Evolutionary conservation across 2,113 vertebrate species (phyloP).

Genomic region (Apistogramma diplotaenia): DNA sequence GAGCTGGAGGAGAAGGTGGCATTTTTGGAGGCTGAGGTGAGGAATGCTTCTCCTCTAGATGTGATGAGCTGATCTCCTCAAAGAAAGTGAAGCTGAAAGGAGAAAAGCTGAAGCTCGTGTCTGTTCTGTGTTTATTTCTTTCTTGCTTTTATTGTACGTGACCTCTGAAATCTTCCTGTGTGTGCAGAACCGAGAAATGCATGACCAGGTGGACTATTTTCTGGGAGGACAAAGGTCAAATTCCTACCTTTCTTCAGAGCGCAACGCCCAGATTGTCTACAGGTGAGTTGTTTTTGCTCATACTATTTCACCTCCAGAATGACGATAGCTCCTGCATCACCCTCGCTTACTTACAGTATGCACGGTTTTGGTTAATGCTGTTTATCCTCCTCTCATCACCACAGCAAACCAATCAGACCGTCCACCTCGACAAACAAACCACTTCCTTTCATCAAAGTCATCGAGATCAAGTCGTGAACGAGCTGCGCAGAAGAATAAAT

Average conservation of each 20-base stretch:
- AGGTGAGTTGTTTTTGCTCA: slow-evolving; percentile 71
- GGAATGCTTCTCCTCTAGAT: background rate
- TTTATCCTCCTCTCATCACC: background rate
- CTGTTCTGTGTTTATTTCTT: background rate
- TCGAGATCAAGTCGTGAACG: slow-evolving; percentile 83
- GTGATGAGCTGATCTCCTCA: background rate
- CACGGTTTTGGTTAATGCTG: background rate
- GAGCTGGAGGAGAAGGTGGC: slow-evolving; percentile 90
- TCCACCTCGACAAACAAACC: slow-evolving; percentile 80
- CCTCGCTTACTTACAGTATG: background rate
- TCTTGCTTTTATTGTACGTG: background rate
- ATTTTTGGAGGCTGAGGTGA: slow-evolving; percentile 90
- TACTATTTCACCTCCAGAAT: background rate
- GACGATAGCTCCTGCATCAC: background rate
- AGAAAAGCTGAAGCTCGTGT: background rate
- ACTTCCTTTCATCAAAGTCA: slow-evolving; percentile 88
- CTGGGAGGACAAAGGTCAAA: slow-evolving; percentile 80
- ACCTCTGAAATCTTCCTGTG: background rate
- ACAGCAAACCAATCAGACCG: slow-evolving; percentile 79
- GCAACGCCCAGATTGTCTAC: slow-evolving; percentile 81
- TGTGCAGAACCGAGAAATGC: slow-evolving; percentile 90
- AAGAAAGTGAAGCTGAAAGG: background rate
- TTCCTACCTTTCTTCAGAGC: slow-evolving; percentile 71
- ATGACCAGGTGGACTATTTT: slow-evolving; percentile 88
- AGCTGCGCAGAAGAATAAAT: background rate